Evolutionary conservation across 2,888 invertebrate species (phyloP), one percentile per base, ranked within the genome.

Genomic region (Machimus rusticus): DNA sequence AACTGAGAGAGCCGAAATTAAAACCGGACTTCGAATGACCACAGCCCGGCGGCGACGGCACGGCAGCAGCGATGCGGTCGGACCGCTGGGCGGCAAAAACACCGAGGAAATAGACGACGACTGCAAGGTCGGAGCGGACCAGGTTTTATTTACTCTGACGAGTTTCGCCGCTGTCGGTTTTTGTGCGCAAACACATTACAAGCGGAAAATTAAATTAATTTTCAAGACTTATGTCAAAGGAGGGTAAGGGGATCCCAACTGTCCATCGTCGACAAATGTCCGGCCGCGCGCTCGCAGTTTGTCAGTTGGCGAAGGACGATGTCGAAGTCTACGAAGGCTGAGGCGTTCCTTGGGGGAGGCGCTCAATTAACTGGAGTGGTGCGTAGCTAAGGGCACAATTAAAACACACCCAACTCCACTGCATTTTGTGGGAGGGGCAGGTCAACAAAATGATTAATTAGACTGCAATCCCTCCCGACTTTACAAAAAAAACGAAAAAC

Each of bases 1-100:
- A 85, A 74, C 74, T 85, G 85, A 85, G 85, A 74, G 85, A 85
- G 23, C 74, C 74, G 28, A 85, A 84, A 74, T 37, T 85, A 37
- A 55, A 85, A 74, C 85, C 43, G 85, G 28, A 74, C 74, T 28
- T 66, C 66, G 28, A 66, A 28, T 66, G 66, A 66, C 66, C 23
- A 66, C 66, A 23, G n/a, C 23, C 23, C n/a, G 19, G 16, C 43
- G 19, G 55, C 55, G 55, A 9, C n/a, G 16, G 6, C 57, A 8
- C 55, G 55, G 19, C n/a, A 5, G 6, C 57, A 8, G 19, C 57
- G 66, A 66, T 66, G 66, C 66, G 66, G 19, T 28, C 66, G 12
- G 28, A 46, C 23, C 66, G 66, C 66, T 12, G 28, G 14, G 66
- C 66, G 66, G 66, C 12, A 66, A 66, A 66, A 66, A 66, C 23